phyloP scores from a whole-genome alignment of 2,113 vertebrate genomes.

The Proterorhinus semilunaris region DNA sequence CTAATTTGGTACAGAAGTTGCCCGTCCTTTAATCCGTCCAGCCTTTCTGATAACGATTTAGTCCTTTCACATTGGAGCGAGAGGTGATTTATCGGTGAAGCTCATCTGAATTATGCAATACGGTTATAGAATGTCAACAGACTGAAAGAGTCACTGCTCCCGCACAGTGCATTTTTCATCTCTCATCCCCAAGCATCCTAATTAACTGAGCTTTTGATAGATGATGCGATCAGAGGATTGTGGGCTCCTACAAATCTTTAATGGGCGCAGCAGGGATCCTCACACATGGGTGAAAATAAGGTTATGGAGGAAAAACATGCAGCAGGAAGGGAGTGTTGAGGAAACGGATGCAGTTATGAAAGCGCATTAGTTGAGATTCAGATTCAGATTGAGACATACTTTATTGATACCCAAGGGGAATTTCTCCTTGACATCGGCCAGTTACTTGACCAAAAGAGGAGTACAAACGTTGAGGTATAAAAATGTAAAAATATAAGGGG shows the following conservation, averaged over 20 bases:
- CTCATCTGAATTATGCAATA: background rate
- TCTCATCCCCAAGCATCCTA: constrained; percentile 32
- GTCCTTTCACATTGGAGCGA: no score
- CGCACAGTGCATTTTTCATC: constrained; percentile 35
- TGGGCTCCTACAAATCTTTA: constrained; percentile 42
- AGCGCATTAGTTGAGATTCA: constrained; percentile 8
- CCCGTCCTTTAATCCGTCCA: no score
- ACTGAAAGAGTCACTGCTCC: constrained; percentile 33
- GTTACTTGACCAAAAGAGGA: no score
- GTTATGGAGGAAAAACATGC: constrained; percentile 50
- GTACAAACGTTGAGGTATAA: no score
- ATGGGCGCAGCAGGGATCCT: constrained; percentile 53
- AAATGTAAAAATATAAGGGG: no score
- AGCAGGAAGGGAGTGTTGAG: constrained; percentile 50
- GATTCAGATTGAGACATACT: no score
- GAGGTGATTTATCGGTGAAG: no score
- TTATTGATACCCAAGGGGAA: no score
- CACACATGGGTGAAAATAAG: constrained; percentile 43
- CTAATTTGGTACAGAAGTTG: no score
- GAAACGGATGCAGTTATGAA: constrained; percentile 47
- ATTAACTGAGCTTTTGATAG: constrained; percentile 66
- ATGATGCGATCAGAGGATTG: constrained; percentile 50
- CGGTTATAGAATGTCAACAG: constrained; percentile 39
- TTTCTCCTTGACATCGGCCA: no score
- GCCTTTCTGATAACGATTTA: no score